Percentiles rank a stretch among this genome's conserved stretches.
Conservation (phyloP, 2,113 vertebrate genomes). For the Xenopus laevis region DNA sequence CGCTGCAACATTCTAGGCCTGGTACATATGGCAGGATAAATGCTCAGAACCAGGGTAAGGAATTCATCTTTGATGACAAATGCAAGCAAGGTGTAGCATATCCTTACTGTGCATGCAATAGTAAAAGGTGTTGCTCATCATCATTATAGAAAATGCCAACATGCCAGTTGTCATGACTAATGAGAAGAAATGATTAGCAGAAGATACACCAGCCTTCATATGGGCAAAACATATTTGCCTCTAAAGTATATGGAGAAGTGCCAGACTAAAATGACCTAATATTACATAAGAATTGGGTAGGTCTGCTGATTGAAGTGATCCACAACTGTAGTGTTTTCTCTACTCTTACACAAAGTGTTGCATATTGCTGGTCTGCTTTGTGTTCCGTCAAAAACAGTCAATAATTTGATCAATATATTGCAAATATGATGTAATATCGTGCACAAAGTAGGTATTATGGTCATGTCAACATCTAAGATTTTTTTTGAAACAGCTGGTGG, state of each 20-base stretch:
- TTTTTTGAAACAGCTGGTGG: not conserved
- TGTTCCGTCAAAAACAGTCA: not conserved
- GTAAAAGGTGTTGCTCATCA: too few relatives aligned
- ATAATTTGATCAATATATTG: not conserved
- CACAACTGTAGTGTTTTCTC: not conserved
- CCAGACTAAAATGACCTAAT: not conserved
- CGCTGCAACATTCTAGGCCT: not conserved
- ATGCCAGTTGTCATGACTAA: too few relatives aligned
- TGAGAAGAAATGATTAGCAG: not conserved
- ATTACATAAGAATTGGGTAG: too few relatives aligned
- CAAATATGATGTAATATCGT: not conserved
- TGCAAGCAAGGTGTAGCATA: not conserved
- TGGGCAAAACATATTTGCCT: not conserved
- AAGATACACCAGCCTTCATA: not conserved
- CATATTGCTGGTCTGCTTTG: not conserved
- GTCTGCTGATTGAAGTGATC: not conserved
- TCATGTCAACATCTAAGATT: not conserved
- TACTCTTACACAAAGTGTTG: not conserved
- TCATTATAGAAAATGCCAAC: too few relatives aligned
- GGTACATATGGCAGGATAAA: not conserved
- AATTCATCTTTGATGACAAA: not conserved
- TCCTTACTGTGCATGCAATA: constrained; percentile 1
- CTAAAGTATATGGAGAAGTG: not conserved
- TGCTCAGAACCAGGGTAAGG: not conserved
- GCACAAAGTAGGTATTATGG: not conserved